phyloP scores from a whole-genome alignment of 2,888 invertebrate species.

The Cantharis rufa region DNA sequence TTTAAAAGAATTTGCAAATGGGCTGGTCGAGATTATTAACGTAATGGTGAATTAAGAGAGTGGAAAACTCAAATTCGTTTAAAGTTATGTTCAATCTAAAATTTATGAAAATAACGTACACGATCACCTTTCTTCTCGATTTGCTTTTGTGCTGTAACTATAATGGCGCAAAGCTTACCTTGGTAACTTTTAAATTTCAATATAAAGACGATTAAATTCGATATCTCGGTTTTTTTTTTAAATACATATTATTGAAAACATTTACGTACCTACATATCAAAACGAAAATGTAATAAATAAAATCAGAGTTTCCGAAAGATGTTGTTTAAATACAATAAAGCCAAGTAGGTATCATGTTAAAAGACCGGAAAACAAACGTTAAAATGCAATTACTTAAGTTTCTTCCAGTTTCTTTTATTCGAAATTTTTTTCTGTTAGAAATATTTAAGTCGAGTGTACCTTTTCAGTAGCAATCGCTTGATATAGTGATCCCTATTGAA shows the following conservation, averaged over 20 bases:
- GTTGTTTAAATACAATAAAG: constrained; percentile 29
- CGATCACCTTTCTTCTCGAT: not conserved
- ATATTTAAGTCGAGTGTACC: constrained; percentile 54
- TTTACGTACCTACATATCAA: not conserved
- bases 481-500: constrained; percentile 51
- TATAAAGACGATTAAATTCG: not conserved
- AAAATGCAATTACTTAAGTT: constrained; percentile 44
- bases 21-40: constrained; percentile 10
- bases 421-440: constrained; percentile 46
- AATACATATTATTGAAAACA: not conserved
- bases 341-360: constrained; percentile 31
- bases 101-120: constrained; percentile 1
- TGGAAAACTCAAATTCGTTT: constrained; percentile 17
- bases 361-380: constrained; percentile 33
- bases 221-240: not conserved
- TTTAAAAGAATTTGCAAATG: constrained; percentile 34
- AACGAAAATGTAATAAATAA: constrained; percentile 6
- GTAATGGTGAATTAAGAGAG: constrained; percentile 23
- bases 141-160: not conserved
- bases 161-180: not conserved
- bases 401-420: constrained; percentile 43
- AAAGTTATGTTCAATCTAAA: constrained; percentile 5
- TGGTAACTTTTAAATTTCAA: not conserved
- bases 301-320: constrained; percentile 15
- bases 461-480: constrained; percentile 53